phyloP scores from a whole-genome alignment of 64 coral and sea anemone species.

The Actinia tenebrosa region DNA sequence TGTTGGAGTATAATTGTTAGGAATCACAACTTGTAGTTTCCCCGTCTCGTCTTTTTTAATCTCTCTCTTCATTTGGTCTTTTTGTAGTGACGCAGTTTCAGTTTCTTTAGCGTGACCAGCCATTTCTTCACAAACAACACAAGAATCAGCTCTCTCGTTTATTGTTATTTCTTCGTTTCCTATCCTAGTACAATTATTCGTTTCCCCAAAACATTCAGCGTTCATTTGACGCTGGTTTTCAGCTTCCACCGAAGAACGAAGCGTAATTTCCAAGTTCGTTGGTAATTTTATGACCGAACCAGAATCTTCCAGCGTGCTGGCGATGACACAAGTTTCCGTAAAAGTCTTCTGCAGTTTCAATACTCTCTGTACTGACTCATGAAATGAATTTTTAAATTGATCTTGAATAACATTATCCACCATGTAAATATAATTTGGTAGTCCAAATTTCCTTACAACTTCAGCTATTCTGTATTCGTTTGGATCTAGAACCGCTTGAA shows the following conservation, averaged over 20 bases:
- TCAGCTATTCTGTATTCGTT: slow-evolving; percentile 16
- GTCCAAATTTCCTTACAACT: slow-evolving; percentile 29
- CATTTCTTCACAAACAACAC: slow-evolving; percentile 11
- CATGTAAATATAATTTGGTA: slow-evolving; percentile 24
- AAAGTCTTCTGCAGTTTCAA: background rate
- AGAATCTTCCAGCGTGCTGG: background rate
- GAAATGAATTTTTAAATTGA: background rate
- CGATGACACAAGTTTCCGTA: background rate
- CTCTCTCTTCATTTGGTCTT: background rate
- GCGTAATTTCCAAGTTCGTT: background rate
- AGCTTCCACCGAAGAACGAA: background rate
- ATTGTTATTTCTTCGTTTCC: background rate
- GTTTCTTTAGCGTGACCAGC: background rate
- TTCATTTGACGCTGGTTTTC: background rate
- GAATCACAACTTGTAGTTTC: background rate
- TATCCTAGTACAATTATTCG: background rate
- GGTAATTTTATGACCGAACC: background rate
- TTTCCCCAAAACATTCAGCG: background rate
- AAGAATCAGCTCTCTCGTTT: background rate
- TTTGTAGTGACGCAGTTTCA: background rate
- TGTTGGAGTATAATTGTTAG: background rate
- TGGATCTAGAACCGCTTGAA: slow-evolving; percentile 21
- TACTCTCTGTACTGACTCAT: background rate
- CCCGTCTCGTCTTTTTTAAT: background rate
- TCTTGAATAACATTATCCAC: background rate